Conservation (phyloP, 2,113 vertebrate species). For the Noctilio leporinus region DNA sequence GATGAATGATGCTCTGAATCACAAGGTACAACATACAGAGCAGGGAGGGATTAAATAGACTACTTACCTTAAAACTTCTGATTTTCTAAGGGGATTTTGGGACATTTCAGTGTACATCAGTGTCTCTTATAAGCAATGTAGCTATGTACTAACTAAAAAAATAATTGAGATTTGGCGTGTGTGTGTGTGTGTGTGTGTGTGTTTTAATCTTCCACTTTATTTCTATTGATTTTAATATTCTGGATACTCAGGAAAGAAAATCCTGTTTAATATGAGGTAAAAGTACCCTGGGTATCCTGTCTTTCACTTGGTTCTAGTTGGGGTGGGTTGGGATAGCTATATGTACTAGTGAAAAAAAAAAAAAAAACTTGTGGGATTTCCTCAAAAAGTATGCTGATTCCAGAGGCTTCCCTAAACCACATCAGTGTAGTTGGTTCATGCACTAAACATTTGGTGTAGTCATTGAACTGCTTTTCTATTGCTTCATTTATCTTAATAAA, state of each 20-base stretch:
- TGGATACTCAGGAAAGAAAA: background rate
- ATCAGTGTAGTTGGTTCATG: background rate
- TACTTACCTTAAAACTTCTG: background rate
- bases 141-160: constrained; percentile 22
- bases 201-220: background rate
- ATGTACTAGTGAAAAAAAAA: background rate
- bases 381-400: background rate
- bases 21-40: constrained; percentile 84
- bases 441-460: background rate
- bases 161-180: background rate
- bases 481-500: constrained; percentile 47
- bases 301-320: background rate
- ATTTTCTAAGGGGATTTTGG: background rate
- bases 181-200: no score
- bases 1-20: constrained; percentile 98
- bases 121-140: background rate
- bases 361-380: background rate
- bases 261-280: background rate
- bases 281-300: background rate
- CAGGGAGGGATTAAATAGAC: background rate
- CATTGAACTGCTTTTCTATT: constrained; percentile 41
- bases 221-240: background rate
- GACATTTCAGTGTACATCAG: background rate
- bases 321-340: background rate
- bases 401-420: background rate